Base-by-base conservation (phyloP, 2,888 invertebrate genomes). In the Coleophora deauratella region DNA sequence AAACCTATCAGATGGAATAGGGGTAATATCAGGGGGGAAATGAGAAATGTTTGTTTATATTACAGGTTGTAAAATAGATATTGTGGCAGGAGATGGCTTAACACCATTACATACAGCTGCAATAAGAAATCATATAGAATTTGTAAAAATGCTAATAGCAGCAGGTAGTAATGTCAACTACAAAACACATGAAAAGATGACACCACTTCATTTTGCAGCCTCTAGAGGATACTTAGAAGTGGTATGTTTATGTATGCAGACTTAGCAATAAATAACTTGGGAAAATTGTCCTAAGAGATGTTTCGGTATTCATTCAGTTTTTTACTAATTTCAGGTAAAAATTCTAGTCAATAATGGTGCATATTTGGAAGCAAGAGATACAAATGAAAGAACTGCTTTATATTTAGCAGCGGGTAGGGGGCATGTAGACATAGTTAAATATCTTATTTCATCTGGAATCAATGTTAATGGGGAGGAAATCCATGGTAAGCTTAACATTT, bases 41-140 rank as follows among this genome's bases (percentile, higher is more conserved):
- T n/a, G n/a, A n/a, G n/a, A n/a, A n/a, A n/a, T n/a, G n/a, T n/a
- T n/a, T 21, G 21, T 21, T 21, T 3, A 4, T 21, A 21, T 21
- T 21, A 3, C 55, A 86, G 90, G 89, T 33, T 87, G 89, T 59
- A 88, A 87, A 67, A 76, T 91, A 27, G 90, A 93, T 72, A 80
- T 90, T 30, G 86, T 88, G 27, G 91, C 91, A 50, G 85, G 86
- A 6, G 89, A 90, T 57, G 90, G 91, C 12, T 80, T 90, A 39
- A 91, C 91, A 13, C 89, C 92, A 0, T 72, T 93, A 35, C 93
- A 93, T 67, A 80, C 91, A 49, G 91, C 92, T 28, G 88, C 88
- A 1, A 74, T 82, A 32, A 85, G 81, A 49, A 89, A 89, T 39
- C 86, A 89, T 56, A 55, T 69, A 21, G 88, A 89, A 45, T 86